These are phyloP conservation scores for Sebastes variabilis DNA, from an alignment of 2,797 vertebrate species.

Conservation along the genomic window DNA sequence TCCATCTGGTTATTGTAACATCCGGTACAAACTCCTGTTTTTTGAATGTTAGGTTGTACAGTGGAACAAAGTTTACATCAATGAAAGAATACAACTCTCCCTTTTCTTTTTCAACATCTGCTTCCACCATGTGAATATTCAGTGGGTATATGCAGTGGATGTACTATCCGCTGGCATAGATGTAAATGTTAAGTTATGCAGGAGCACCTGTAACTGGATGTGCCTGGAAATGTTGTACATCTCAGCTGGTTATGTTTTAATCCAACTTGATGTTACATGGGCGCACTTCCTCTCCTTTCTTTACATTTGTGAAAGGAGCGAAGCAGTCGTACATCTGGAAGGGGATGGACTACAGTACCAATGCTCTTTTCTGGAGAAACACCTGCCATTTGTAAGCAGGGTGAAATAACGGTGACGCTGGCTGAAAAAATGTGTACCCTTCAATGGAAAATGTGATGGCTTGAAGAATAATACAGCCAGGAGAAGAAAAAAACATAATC, in stretches of 20 bases:
- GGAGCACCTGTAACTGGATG: constrained; percentile 7
- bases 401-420: constrained; percentile 13
- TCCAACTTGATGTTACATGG: constrained; percentile 16
- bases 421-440: constrained; percentile 11
- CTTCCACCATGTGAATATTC: constrained; percentile 20
- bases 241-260: constrained; percentile 25
- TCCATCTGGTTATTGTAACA: neutral
- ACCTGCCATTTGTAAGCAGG: constrained; percentile 20
- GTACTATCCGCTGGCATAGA: constrained; percentile 34
- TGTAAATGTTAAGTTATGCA: constrained; percentile 57
- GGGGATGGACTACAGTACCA: neutral
- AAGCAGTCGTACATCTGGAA: neutral
- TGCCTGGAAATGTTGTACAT: constrained; percentile 23
- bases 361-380: neutral
- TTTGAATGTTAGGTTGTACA: neutral
- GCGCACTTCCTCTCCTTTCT: neutral
- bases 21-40: neutral
- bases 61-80: neutral
- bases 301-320: neutral
- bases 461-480: constrained; percentile 19
- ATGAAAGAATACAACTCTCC: neutral
- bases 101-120: neutral
- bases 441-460: constrained; percentile 27
- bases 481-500: neutral
- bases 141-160: neutral